These are phyloP conservation scores for Crocuta crocuta DNA, from an alignment of 2,113 vertebrate species.

Conservation along the genomic window DNA sequence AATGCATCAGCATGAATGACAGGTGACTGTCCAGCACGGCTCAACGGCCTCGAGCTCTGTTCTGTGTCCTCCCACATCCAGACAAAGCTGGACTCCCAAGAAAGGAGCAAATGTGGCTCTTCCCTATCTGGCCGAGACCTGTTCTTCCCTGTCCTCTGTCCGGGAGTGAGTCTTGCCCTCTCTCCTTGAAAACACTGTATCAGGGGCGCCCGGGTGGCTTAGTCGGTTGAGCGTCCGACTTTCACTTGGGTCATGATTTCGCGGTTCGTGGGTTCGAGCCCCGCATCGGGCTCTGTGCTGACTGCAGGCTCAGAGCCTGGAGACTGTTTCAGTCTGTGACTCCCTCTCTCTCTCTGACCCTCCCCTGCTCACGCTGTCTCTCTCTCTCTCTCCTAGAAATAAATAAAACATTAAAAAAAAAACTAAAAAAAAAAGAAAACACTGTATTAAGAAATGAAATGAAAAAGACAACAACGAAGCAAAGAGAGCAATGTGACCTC, in stretches of 20 bases:
- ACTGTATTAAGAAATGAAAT: background rate
- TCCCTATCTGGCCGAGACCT: background rate
- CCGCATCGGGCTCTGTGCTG: no score
- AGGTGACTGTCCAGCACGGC: accelerated
- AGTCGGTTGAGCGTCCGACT: no score
- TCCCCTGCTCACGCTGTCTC: no score
- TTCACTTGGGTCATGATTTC: no score
- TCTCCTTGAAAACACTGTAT: background rate
- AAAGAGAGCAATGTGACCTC: background rate
- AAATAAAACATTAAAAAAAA: no score
- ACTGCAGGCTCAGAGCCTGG: no score
- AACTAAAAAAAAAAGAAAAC: background rate
- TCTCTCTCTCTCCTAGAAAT: no score
- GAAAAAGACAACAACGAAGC: background rate
- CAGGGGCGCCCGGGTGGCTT: no score
- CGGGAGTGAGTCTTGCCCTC: background rate
- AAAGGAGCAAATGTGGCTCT: background rate
- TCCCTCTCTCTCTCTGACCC: no score
- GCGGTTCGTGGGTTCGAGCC: no score
- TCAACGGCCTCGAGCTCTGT: background rate
- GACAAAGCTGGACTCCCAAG: background rate
- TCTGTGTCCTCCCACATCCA: background rate
- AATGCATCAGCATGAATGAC: background rate
- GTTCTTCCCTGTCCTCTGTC: background rate
- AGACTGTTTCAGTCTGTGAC: no score